Base-by-base conservation (phyloP, 2,888 invertebrate species). In the Platycheirus albimanus region DNA sequence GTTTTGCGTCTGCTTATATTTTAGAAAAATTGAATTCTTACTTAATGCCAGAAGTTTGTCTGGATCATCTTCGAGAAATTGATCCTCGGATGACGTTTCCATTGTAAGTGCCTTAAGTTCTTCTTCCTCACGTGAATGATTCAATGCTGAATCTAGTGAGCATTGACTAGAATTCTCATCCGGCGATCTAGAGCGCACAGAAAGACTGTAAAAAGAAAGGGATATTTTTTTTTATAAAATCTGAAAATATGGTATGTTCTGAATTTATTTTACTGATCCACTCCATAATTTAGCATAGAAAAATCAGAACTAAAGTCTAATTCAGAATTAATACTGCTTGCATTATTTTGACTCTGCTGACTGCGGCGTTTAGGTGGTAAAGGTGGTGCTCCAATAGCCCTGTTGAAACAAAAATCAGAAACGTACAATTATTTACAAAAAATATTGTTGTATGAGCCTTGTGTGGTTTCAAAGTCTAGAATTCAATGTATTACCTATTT, bases 131-230 rank as follows among this genome's bases (percentile, higher is more conserved):
- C 95, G 93, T n/a, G 97, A 97, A 87, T 95, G 95, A 91, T 97
- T 97, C 86, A 97, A 91, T 90, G 96, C 95, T 0, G 97, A 97
- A 90, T 97, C 97, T 87, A 96, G 91, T 86, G 97, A 97, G 64
- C 96, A 91, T 85, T 94, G 91, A 79, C 94, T 94, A 87, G 93
- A 93, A 79, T 94, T 94, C 90, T 94, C 94, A 89, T 94, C 94
- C 13, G 94, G 94, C 15, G 94, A 94, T 86, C 95, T 94, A 45
- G 96, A 96, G 86, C 96, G 93, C 83, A 96, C 92, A 0, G 95
- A 96, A 86, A 95, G 92, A 87, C 91, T 90, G 67, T 5, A 75
- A 64, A 63, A 3, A 28, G 43, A 69, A 69, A 67, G 8, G 0
- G 20, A 52, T n/a, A 19, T n/a, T n/a, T n/a, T n/a, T 13, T 30